Evolutionary conservation across 2,888 invertebrate species (phyloP).

Genomic region (Amphipoea lucens): DNA sequence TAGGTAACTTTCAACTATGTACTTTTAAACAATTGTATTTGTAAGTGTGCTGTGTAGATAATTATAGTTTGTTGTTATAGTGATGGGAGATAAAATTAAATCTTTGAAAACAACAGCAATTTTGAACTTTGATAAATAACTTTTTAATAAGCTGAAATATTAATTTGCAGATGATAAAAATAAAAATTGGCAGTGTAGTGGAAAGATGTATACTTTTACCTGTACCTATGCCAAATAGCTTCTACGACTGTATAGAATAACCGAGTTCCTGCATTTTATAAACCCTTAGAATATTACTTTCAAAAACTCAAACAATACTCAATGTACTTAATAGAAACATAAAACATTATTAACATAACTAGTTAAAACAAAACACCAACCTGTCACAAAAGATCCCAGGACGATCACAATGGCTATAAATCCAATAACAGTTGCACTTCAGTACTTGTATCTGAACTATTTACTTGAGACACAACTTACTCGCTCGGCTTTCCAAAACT

Average conservation of each 20-base stretch:
- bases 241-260: too few species aligned
- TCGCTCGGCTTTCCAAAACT: constrained; percentile 57
- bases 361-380: constrained; percentile 53
- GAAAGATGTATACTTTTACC: neutral
- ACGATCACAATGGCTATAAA: constrained; percentile 53
- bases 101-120: too few species aligned
- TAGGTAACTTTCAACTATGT: too few species aligned
- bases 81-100: too few species aligned
- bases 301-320: neutral
- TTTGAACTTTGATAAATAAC: too few species aligned
- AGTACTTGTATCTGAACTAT: constrained; percentile 1
- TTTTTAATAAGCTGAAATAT: neutral
- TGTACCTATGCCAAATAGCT: neutral
- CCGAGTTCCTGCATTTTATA: too few species aligned
- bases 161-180: neutral
- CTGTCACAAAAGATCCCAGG: constrained; percentile 61
- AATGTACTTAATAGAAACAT: constrained; percentile 9
- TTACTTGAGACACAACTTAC: constrained; percentile 51
- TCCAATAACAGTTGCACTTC: constrained; percentile 59
- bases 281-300: neutral
- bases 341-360: neutral
- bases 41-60: too few species aligned
- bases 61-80: too few species aligned
- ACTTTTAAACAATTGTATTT: neutral
- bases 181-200: neutral